Evolutionary conservation across 2,888 invertebrate species (phyloP).

Genomic region (Caenorhabditis sp.): DNA sequence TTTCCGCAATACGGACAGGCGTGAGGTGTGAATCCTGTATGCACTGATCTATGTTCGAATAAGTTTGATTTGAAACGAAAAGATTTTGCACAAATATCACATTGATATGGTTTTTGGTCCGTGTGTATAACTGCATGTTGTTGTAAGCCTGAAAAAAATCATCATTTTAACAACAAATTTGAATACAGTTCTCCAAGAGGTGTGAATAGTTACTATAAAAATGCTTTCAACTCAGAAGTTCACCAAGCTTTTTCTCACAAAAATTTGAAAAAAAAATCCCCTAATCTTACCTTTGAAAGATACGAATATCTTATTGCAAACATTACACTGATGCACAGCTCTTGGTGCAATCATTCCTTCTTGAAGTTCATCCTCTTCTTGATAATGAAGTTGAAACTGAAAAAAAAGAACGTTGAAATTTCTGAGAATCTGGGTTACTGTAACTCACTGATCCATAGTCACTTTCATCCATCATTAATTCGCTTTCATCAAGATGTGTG

Average conservation of each 20-base stretch:
- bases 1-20: conserved; percentile 70
- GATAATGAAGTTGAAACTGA: conserved; percentile 24
- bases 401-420: neutral
- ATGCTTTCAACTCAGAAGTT: no score
- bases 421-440: neutral
- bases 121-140: conserved; percentile 71
- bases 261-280: neutral
- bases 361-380: conserved; percentile 48
- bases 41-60: conserved; percentile 70
- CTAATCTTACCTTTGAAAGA: conserved; percentile 66
- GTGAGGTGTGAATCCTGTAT: conserved; percentile 68
- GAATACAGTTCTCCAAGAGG: no score
- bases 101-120: conserved; percentile 70
- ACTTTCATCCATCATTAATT: conserved; percentile 27
- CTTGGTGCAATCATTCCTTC: conserved; percentile 47
- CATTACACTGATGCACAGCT: conserved; percentile 69
- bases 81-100: conserved; percentile 69
- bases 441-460: conserved; percentile 21
- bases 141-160: conserved; percentile 64
- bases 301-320: conserved; percentile 70
- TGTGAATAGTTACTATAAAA: no score
- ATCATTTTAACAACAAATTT: no score
- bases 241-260: no score
- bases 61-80: conserved; percentile 70
- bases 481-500: conserved; percentile 20